Percentiles rank a stretch among this genome's conserved stretches.
Conservation (phyloP, 2,888 invertebrate genomes). For the Cosmorhoe ocellata region DNA sequence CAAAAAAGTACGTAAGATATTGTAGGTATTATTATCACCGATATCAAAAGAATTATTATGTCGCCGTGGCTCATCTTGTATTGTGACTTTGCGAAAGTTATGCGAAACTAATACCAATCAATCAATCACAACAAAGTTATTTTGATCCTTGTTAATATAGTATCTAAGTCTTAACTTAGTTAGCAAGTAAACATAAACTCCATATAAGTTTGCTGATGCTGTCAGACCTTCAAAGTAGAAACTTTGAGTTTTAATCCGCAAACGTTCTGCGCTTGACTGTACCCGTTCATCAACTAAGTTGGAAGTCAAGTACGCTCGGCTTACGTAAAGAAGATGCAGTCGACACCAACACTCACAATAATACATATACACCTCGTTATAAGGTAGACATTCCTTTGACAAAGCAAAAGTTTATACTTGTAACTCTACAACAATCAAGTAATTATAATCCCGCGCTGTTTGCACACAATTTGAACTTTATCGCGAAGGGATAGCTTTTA, state of each 20-base stretch:
- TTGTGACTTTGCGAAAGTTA: not conserved
- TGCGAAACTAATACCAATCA: conserved; percentile 10
- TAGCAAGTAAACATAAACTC: conserved; percentile 18
- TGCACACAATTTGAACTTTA: conserved; percentile 16
- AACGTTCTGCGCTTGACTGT: conserved; percentile 43
- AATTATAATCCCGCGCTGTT: conserved; percentile 23
- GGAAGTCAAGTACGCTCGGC: conserved; percentile 68
- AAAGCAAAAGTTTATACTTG: conserved; percentile 1
- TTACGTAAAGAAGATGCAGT: conserved; percentile 57
- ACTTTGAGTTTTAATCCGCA: conserved; percentile 24
- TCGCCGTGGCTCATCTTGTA: too few species aligned
- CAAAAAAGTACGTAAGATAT: too few species aligned
- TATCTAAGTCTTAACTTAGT: conserved; percentile 29
- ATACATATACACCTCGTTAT: conserved; percentile 6
- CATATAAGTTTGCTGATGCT: conserved; percentile 30
- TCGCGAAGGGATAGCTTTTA: conserved; percentile 11
- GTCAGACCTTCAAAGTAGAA: conserved; percentile 20
- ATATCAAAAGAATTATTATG: too few species aligned
- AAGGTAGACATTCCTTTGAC: conserved; percentile 10
- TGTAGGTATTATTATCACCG: too few species aligned
- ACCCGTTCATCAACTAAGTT: conserved; percentile 68
- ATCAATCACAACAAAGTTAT: conserved; percentile 30
- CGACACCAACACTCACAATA: conserved; percentile 1
- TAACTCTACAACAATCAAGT: conserved; percentile 23
- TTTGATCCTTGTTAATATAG: conserved; percentile 32